These are phyloP conservation scores for Strix uralensis DNA, from an alignment of 2,113 vertebrate species.

Conservation along the genomic window DNA sequence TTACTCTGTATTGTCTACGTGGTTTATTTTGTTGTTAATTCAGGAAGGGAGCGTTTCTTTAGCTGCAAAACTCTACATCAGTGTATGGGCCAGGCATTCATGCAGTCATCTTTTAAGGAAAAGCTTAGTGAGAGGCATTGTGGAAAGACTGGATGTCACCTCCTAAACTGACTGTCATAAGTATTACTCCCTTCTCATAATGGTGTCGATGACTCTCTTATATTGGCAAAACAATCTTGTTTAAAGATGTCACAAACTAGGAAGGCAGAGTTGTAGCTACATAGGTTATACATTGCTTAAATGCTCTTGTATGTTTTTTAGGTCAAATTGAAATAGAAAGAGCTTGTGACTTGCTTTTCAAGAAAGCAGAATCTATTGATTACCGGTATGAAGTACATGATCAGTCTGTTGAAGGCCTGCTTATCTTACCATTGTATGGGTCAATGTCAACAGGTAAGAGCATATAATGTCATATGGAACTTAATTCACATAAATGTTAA, in stretches of 20 bases:
- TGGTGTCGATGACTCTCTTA: background rate
- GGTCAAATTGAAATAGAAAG: conserved; percentile 94
- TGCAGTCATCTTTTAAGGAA: background rate
- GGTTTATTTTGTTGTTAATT: background rate
- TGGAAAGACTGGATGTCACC: background rate
- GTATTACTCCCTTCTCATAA: background rate
- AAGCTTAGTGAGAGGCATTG: background rate
- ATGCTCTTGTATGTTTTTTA: conserved; percentile 20
- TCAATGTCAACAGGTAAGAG: conserved; percentile 94
- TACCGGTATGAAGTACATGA: conserved; percentile 91
- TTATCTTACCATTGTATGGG: conserved; percentile 92
- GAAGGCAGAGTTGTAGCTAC: background rate
- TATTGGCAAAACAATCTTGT: background rate
- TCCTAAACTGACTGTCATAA: background rate
- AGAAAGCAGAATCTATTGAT: conserved; percentile 89
- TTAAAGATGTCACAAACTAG: background rate
- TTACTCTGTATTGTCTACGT: rapidly evolving
- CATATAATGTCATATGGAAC: background rate
- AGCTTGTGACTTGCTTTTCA: conserved; percentile 88
- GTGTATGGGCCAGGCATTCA: background rate
- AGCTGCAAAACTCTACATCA: background rate
- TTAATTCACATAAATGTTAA: rapidly evolving
- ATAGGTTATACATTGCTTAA: rapidly evolving
- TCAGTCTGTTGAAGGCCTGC: conserved; percentile 86
- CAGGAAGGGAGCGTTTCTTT: background rate